Evolutionary conservation across 2,113 vertebrate genomes (phyloP), one percentile per base, ranked within the genome.

Genomic region (Pterophyllum scalare): DNA sequence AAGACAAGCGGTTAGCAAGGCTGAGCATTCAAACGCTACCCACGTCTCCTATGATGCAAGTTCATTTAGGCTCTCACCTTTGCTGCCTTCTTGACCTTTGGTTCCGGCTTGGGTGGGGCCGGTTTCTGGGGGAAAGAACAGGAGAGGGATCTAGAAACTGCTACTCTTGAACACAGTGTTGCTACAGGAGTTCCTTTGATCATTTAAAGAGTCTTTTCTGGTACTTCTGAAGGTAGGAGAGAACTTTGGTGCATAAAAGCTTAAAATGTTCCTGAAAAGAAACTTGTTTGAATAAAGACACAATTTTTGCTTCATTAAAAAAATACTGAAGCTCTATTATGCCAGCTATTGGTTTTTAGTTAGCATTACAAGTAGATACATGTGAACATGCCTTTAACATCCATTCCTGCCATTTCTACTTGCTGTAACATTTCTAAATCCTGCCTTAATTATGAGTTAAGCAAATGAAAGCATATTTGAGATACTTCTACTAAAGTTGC

Each of bases 1-100:
- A 24, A 26, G 6, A 60, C 9, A 35, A 57, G n/a, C 15, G 3
- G 20, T 87, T 31, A 72, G 40, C 43, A 5, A 35, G n/a, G 6
- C 24, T n/a, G 3, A 33, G n/a, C 1, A 20, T 15, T 59, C n/a
- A 43, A 15, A 67, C 3, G 6, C 24, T 0, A 31, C 14, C 31
- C 1, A 5, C 2, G 1, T 9, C 59, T 33, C 14, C 11, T 35
- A 3, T 17, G 9, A 3, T 9, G 1, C 52, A 15, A 0, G 17
- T 57, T 58, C 0, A 9, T 1, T 59, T 20, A 26, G 38, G 3
- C 9, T 61, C 83, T 94, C 94, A 98, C 98, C 96, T 97, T 98
- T 88, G 96, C 95, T 91, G 96, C 92, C 96, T 97, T 98, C 96
- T 97, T 98, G 86, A 93, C 94, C 92, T 97, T 98, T 90, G 97